Percentiles rank a stretch among this genome's conserved stretches.
phyloP scores from a whole-genome alignment of 2,113 vertebrate species.

The Morone chrysops region DNA sequence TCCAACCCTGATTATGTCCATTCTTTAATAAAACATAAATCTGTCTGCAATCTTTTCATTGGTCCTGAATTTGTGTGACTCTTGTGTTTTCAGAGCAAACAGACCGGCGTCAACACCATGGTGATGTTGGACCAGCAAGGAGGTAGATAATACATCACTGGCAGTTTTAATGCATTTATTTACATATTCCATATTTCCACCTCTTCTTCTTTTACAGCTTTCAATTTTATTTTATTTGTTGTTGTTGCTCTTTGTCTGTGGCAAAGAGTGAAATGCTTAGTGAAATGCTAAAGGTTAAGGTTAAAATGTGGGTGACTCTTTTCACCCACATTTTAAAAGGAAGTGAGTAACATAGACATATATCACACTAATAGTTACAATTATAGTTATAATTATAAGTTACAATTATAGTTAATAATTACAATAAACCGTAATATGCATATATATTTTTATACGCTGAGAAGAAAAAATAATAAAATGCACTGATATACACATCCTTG shows the following conservation, averaged over 20 bases:
- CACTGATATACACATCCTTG: too few relatives aligned
- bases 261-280: neutral
- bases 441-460: neutral
- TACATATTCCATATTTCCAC: too few relatives aligned
- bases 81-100: conserved; percentile 84
- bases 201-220: neutral
- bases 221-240: neutral
- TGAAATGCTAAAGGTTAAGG: neutral
- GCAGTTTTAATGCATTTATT: neutral
- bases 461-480: neutral
- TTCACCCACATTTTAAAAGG: neutral
- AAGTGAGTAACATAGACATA: neutral
- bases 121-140: conserved; percentile 95
- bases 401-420: too few relatives aligned
- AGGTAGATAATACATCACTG: conserved; percentile 79
- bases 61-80: neutral
- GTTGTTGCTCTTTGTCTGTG: neutral
- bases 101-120: conserved; percentile 92
- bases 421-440: neutral
- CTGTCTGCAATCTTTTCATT: conserved; percentile 4
- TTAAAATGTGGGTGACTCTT: too few relatives aligned
- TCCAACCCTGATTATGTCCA: neutral
- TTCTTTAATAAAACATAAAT: neutral
- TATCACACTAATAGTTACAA: neutral
- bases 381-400: too few relatives aligned